Percentiles rank a stretch among this genome's conserved stretches.
These are phyloP conservation scores for Apamea sordens DNA, from an alignment of 2,888 invertebrate genomes.

Conservation along the genomic window DNA sequence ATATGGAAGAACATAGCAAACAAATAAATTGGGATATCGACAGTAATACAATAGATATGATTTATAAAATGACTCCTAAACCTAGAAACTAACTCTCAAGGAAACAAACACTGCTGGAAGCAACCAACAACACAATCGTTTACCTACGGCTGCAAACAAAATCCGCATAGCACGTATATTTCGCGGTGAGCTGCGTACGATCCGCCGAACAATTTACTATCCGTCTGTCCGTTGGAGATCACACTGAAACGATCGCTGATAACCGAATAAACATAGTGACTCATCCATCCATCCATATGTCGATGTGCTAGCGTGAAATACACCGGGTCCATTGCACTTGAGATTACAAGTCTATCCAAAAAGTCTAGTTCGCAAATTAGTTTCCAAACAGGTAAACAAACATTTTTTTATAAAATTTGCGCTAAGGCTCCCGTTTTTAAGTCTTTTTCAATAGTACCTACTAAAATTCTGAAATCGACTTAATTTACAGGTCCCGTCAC, in stretches of 20 bases:
- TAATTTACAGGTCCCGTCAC: background rate
- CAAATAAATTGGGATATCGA: constrained; percentile 12
- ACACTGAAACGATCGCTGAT: constrained; percentile 77
- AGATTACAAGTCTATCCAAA: constrained; percentile 31
- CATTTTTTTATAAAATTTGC: background rate
- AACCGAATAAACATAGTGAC: constrained; percentile 84
- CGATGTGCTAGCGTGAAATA: constrained; percentile 63
- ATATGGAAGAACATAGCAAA: background rate
- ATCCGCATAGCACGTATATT: constrained; percentile 42
- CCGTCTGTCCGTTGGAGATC: constrained; percentile 74
- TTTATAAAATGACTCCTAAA: background rate
- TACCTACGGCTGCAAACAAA: constrained; percentile 7
- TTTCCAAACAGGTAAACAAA: background rate
- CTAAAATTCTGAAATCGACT: background rate
- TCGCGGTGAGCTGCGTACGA: constrained; percentile 37
- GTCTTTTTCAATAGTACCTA: background rate
- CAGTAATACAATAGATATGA: background rate
- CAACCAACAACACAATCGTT: constrained; percentile 16
- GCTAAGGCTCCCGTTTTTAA: background rate
- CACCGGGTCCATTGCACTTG: constrained; percentile 67
- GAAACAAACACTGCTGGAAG: constrained; percentile 25
- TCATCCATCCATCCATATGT: constrained; percentile 73
- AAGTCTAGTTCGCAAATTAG: background rate
- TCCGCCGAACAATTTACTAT: constrained; percentile 69
- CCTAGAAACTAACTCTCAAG: background rate